Conservation (phyloP, 2,113 vertebrate species). For the Cairina moschata region DNA sequence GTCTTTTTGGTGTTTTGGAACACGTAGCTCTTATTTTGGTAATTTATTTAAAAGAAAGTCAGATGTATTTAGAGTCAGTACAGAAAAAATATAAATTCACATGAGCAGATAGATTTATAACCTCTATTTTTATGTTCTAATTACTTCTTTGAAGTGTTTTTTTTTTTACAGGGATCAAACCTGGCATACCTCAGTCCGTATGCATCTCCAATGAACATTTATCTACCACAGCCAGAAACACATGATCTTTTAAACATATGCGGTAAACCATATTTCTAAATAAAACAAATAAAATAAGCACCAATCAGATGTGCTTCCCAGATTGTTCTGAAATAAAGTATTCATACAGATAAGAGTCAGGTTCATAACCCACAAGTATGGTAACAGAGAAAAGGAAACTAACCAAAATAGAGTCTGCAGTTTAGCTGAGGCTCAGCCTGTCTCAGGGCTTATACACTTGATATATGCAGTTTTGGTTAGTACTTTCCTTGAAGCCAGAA, state of each 20-base stretch:
- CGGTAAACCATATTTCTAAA: not conserved
- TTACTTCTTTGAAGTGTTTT: not conserved
- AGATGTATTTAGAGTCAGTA: not conserved
- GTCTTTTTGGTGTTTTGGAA: not conserved
- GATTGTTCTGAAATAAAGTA: not conserved
- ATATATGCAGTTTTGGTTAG: conserved; percentile 30
- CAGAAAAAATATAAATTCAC: not conserved
- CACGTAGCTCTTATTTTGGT: not conserved
- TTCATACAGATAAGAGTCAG: not conserved
- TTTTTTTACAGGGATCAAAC: not conserved
- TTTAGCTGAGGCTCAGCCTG: conserved; percentile 39
- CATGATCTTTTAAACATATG: not conserved
- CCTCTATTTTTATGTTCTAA: not conserved
- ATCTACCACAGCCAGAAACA: not conserved
- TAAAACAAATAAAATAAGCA: not conserved
- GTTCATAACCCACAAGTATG: not conserved
- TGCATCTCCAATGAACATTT: not conserved
- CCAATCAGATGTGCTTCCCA: not conserved
- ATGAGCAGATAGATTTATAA: not conserved
- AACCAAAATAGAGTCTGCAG: conserved; percentile 31
- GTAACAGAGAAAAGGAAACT: conserved; percentile 13
- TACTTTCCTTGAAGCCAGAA: conserved; percentile 21
- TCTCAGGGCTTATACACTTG: not conserved
- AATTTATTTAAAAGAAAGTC: not conserved
- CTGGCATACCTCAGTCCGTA: not conserved